Conservation (phyloP, 2,113 vertebrate species). For the Malurus elegans region DNA sequence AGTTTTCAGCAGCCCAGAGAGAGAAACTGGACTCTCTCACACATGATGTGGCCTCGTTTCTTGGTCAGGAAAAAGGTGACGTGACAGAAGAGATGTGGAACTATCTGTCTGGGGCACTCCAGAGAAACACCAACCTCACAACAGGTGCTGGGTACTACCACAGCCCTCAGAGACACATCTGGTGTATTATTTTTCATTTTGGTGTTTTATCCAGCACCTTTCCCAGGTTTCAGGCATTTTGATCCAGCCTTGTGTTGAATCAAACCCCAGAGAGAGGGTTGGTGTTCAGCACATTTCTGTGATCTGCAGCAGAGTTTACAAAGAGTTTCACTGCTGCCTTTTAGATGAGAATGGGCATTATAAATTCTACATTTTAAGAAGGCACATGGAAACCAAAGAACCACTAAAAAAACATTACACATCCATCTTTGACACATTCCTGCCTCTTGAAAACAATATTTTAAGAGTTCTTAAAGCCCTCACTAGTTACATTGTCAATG, state of each 20-base stretch:
- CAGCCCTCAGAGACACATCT: not conserved
- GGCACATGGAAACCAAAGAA: not conserved
- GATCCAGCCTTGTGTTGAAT: not conserved
- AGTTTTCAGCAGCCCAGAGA: not conserved
- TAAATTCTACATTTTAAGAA: not conserved
- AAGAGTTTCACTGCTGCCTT: not conserved
- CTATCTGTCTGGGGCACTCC: not conserved
- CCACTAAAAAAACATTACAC: not conserved
- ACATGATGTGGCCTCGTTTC: accelerated
- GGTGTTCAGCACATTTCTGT: not conserved
- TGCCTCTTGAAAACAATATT: not conserved
- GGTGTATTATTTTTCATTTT: not conserved
- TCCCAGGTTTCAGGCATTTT: not conserved
- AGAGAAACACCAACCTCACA: not conserved
- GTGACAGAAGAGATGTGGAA: not conserved
- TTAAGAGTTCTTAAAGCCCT: not conserved
- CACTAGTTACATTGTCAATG: not conserved
- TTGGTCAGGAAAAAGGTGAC: not conserved
- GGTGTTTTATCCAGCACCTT: not conserved
- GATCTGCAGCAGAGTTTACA: not conserved
- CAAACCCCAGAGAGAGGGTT: too few species aligned
- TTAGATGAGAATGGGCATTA: not conserved
- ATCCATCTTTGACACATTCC: not conserved
- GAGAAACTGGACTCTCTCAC: not conserved
- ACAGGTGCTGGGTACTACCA: not conserved